These are phyloP conservation scores for Homarus americanus DNA, from an alignment of 1,140 invertebrate species.

Conservation along the genomic window DNA sequence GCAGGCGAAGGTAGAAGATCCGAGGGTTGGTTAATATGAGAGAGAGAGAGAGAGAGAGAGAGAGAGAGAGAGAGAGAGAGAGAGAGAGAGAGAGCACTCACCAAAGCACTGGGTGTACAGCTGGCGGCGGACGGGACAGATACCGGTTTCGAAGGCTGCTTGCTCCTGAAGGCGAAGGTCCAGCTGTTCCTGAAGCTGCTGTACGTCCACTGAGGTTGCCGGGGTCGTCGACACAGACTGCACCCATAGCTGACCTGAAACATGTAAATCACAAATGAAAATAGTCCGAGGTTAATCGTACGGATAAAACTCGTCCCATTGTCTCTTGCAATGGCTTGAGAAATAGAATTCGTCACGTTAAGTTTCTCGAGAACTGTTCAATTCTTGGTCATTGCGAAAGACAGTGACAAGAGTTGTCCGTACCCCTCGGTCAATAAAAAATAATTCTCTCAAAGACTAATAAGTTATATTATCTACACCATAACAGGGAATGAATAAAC, in stretches of 20 bases:
- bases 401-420: too few relatives aligned
- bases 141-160: constrained; percentile 96
- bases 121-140: constrained; percentile 95
- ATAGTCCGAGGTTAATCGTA: too few relatives aligned
- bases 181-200: constrained; percentile 91
- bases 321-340: too few relatives aligned
- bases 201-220: constrained; percentile 94
- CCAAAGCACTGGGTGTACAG: constrained; percentile 98
- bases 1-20: background rate
- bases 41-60: constrained; percentile 1
- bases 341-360: too few relatives aligned
- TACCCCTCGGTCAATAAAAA: too few relatives aligned
- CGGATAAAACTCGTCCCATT: too few relatives aligned
- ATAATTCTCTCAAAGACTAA: too few relatives aligned
- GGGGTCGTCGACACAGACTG: constrained; percentile 92
- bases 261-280: too few relatives aligned
- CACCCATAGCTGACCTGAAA: constrained; percentile 76
- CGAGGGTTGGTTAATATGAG: background rate
- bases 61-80: background rate
- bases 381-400: too few relatives aligned
- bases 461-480: too few relatives aligned
- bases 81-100: constrained; percentile 75
- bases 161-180: constrained; percentile 93
- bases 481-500: too few relatives aligned
- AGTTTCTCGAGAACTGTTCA: too few relatives aligned